phyloP scores from a whole-genome alignment of 2,113 vertebrate species.

The Chloroceryle aenea region DNA sequence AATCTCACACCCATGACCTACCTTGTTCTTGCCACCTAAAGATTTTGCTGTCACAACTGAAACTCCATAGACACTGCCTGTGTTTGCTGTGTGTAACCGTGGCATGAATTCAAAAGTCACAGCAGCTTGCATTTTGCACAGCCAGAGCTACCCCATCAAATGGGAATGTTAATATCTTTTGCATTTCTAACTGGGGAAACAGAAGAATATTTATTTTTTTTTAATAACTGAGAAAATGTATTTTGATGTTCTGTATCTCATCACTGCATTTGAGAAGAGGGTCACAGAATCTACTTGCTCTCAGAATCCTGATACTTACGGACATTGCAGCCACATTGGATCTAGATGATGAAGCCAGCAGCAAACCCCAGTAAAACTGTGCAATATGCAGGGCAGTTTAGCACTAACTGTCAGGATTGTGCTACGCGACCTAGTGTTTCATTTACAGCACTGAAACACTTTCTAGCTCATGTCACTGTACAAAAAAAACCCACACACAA shows the following conservation, averaged over 20 bases:
- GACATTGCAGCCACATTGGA: background rate
- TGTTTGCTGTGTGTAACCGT: background rate
- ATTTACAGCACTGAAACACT: background rate
- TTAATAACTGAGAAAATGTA: background rate
- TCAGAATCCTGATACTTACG: background rate
- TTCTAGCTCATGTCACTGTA: background rate
- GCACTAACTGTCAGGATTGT: background rate
- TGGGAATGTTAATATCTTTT: background rate
- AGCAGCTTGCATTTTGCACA: background rate
- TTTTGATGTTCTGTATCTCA: background rate
- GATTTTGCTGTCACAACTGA: background rate
- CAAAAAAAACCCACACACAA: background rate
- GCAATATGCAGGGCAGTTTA: background rate
- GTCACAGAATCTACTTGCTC: background rate
- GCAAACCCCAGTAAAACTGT: background rate
- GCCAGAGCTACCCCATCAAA: background rate
- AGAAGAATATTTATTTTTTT: background rate
- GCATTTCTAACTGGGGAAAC: background rate
- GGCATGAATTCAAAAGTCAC: background rate
- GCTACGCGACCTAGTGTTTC: background rate
- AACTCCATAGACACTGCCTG: background rate
- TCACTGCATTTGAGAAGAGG: background rate
- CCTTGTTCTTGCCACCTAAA: background rate
- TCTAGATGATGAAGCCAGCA: background rate
- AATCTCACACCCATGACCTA: background rate